Conservation (phyloP, 1,140 invertebrate genomes). For the Orchesella cincta region DNA sequence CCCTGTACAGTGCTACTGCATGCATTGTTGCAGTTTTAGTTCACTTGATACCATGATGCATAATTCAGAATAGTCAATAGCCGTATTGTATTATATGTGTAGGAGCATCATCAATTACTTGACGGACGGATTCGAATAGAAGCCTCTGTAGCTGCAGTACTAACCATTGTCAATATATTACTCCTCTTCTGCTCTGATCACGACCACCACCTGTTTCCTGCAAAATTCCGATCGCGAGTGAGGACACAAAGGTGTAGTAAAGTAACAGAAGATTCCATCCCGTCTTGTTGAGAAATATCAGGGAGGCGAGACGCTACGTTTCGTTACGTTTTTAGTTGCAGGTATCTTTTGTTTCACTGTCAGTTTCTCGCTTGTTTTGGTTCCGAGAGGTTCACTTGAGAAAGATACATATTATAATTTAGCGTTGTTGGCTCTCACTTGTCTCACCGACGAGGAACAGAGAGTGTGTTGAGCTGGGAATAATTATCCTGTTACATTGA, state of each 20-base stretch:
- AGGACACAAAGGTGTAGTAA: background rate
- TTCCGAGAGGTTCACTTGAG: background rate
- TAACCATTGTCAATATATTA: background rate
- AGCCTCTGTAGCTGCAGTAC: no score
- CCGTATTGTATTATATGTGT: no score
- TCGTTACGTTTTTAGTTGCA: background rate
- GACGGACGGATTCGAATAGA: no score
- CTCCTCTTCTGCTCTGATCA: no score
- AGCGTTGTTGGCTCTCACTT: no score
- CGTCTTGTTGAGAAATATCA: background rate
- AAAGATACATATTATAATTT: background rate
- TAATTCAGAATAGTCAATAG: no score
- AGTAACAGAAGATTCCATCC: background rate
- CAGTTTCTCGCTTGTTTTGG: conserved; percentile 4
- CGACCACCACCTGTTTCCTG: background rate
- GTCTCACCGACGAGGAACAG: no score
- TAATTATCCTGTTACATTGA: background rate
- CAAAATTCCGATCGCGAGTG: background rate
- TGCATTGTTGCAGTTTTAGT: no score
- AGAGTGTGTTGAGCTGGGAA: no score
- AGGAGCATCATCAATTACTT: no score
- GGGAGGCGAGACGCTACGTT: background rate
- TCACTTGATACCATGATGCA: no score
- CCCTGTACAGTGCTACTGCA: no score
- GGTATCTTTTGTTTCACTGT: background rate